Base-by-base conservation (phyloP, 2,113 vertebrate species). In the Actenoides hombroni region DNA sequence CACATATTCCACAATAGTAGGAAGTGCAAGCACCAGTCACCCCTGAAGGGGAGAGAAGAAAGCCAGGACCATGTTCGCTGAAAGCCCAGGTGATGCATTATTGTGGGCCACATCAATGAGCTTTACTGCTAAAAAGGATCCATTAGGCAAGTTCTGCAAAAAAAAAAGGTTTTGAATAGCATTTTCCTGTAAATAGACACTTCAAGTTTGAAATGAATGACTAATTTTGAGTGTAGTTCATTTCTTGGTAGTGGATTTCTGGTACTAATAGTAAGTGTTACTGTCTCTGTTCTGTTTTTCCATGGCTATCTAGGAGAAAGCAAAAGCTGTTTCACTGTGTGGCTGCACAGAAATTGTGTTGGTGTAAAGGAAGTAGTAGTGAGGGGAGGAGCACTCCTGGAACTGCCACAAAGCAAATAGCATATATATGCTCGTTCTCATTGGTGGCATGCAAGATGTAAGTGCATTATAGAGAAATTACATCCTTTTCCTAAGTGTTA, bases 1-100 rank as follows among this genome's bases (percentile, higher is more conserved):
- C 46, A 19, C 19, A 13, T 49, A 8, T 3, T 69, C 2, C 42
- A 3, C 1, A 0, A 61, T 51, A 85, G 39, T 8, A 60, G 75
- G 44, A 83, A 65, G 54, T 46, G 51, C 49, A 57, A 40, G 57
- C n/a, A 40, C 7, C 16, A 31, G 31, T n/a, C 18, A 20, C 13
- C 6, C 21, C 4, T 5, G 5, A 59, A 67, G 67, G 44, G 70
- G 69, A 51, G 65, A 35, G 35, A 46, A 21, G 67, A 23, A 84
- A 83, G 40, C 20, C 54, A 0, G 0, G 59, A 10, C 44, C 11
- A 0, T 0, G 3, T 42, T 42, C 0, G 0, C 83, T 67, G 56
- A 54, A 76, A 88, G 79, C 37, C 46, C 1, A 5, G 35, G 40
- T 48, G 67, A 24, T 85, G 29, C 28, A 5, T 88, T 64, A 12